phyloP scores from a whole-genome alignment of 1,140 invertebrate genomes.

The Lepidurus apus region DNA sequence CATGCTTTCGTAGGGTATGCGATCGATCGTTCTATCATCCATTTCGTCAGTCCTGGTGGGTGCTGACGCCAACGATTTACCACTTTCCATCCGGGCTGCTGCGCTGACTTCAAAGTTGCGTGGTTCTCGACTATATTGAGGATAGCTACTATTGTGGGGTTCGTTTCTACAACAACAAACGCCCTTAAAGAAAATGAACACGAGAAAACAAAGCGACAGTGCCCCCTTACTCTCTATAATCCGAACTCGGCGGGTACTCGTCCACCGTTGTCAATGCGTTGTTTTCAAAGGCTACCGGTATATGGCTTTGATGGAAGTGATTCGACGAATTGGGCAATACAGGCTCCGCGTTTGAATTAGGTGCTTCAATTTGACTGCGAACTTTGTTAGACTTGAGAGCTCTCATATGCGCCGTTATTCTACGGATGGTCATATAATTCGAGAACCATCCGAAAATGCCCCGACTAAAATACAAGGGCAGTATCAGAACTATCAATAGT shows the following conservation, averaged over 20 bases:
- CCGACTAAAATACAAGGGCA: not conserved
- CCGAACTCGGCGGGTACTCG: not conserved
- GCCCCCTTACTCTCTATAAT: not conserved
- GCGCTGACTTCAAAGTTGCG: constrained; percentile 5
- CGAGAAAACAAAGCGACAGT: not conserved
- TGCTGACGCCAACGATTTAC: not conserved
- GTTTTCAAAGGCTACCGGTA: constrained; percentile 1
- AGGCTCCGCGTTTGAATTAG: not conserved
- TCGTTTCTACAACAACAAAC: not conserved
- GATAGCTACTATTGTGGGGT: not conserved
- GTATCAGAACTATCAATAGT: not conserved
- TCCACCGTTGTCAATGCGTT: not conserved
- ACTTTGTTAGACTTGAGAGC: not conserved
- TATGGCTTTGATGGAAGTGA: not conserved
- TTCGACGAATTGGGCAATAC: not conserved
- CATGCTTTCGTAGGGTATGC: not conserved
- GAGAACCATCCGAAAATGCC: not conserved
- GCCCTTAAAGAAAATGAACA: not conserved
- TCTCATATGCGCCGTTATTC: not conserved
- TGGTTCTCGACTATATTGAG: not conserved
- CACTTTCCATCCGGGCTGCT: not conserved
- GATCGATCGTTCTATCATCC: constrained; percentile 12
- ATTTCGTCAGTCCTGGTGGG: not conserved
- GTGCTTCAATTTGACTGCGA: not conserved
- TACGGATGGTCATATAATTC: not conserved